These are phyloP conservation scores for Peucedramus taeniatus DNA, from an alignment of 2,113 vertebrate species.

Conservation along the genomic window DNA sequence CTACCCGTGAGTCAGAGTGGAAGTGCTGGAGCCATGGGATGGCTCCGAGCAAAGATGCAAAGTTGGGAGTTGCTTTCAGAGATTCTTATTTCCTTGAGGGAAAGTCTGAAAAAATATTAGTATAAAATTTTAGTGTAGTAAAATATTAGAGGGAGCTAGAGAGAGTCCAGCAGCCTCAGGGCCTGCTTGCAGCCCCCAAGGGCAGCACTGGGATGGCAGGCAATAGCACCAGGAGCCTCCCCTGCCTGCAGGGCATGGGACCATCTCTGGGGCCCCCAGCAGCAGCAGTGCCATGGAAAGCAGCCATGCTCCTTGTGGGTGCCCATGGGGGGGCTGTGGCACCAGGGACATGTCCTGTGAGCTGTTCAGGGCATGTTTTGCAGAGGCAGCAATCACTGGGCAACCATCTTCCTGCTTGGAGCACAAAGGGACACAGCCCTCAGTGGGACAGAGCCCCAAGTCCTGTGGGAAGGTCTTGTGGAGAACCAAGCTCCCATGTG, in stretches of 20 bases:
- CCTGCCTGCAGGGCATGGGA: neutral
- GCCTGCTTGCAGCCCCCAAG: neutral
- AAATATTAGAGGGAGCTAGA: neutral
- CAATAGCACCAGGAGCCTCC: neutral
- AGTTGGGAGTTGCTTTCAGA: constrained; percentile 6
- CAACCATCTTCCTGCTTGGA: neutral
- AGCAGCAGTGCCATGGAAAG: neutral
- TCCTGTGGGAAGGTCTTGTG: neutral
- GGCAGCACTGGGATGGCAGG: neutral
- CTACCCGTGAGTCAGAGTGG: constrained; percentile 29
- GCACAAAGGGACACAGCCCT: neutral
- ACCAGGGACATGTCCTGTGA: neutral
- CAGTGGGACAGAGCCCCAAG: neutral
- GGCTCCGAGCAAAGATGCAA: neutral
- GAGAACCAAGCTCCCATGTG: fast-evolving
- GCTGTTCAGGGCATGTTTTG: neutral
- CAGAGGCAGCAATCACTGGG: neutral
- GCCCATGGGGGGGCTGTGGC: neutral
- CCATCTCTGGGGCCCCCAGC: fast-evolving
- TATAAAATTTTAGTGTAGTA: neutral
- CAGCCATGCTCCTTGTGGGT: neutral
- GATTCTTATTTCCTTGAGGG: neutral
- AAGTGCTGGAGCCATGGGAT: neutral
- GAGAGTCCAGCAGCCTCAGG: neutral
- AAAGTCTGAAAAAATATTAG: neutral